These are phyloP conservation scores for Eolophus roseicapilla DNA, from an alignment of 2,113 vertebrate species.

Conservation along the genomic window DNA sequence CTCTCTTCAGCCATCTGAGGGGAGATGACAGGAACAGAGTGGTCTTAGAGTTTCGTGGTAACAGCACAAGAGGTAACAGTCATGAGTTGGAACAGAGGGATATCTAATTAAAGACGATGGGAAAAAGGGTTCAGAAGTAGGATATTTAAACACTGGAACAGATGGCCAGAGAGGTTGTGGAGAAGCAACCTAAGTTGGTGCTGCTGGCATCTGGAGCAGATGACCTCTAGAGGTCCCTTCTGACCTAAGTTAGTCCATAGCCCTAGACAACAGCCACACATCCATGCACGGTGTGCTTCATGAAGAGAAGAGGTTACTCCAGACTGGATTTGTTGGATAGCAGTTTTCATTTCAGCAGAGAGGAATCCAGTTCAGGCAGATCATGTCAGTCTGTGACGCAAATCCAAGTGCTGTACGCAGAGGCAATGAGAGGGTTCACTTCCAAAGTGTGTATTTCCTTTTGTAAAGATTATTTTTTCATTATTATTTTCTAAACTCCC, in stretches of 20 bases:
- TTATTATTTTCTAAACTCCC: neutral
- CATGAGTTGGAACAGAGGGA: neutral
- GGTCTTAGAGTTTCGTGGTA: neutral
- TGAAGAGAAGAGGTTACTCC: neutral
- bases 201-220: neutral
- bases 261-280: neutral
- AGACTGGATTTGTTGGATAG: neutral
- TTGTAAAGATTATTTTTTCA: neutral
- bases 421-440: neutral
- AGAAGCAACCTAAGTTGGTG: neutral
- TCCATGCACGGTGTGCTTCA: neutral
- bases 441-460: neutral
- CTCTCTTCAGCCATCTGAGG: neutral
- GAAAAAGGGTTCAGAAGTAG: neutral
- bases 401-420: neutral
- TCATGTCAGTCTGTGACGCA: neutral
- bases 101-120: neutral
- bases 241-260: neutral
- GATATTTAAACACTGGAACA: neutral
- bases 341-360: neutral
- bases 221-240: neutral
- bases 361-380: neutral
- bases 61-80: neutral
- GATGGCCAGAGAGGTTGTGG: neutral
- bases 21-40: neutral